Evolutionary conservation across 1,140 invertebrate genomes (phyloP).

Genomic region (Colletes gigas): DNA sequence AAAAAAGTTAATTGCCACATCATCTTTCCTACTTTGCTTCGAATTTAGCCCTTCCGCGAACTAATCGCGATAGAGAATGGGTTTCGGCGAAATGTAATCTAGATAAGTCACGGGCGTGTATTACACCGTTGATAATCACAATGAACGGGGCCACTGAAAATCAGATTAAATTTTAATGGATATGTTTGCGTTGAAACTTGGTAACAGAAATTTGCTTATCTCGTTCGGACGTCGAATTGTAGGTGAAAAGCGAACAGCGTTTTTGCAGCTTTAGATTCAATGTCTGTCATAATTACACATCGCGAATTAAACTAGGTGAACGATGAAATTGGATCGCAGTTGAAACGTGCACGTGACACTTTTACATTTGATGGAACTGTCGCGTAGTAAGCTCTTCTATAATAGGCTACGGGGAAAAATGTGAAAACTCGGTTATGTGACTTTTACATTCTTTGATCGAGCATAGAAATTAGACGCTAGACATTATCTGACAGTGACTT

Average conservation of each 20-base stretch:
- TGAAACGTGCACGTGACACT: not conserved
- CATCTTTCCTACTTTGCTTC: not conserved
- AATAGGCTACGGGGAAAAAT: not conserved
- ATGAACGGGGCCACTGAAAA: not conserved
- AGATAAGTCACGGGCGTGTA: conserved; percentile 19
- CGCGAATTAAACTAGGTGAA: conserved; percentile 17
- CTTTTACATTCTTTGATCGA: no score
- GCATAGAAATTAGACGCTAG: no score
- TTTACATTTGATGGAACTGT: not conserved
- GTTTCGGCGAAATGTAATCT: conserved; percentile 35
- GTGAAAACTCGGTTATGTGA: not conserved
- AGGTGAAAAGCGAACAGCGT: not conserved
- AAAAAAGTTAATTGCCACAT: conserved; percentile 1
- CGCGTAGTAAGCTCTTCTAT: no score
- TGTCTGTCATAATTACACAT: conserved; percentile 1
- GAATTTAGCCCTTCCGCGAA: not conserved
- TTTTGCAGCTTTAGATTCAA: not conserved
- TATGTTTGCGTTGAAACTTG: not conserved
- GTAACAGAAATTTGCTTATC: conserved; percentile 25
- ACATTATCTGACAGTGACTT: no score
- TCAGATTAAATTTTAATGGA: conserved; percentile 30
- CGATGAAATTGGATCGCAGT: not conserved
- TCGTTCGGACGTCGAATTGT: not conserved
- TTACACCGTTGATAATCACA: conserved; percentile 44
- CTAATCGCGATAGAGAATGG: conserved; percentile 4